Evolutionary conservation across 1,140 invertebrate species (phyloP).

Genomic region (Ptiloglossa arizonensis): DNA sequence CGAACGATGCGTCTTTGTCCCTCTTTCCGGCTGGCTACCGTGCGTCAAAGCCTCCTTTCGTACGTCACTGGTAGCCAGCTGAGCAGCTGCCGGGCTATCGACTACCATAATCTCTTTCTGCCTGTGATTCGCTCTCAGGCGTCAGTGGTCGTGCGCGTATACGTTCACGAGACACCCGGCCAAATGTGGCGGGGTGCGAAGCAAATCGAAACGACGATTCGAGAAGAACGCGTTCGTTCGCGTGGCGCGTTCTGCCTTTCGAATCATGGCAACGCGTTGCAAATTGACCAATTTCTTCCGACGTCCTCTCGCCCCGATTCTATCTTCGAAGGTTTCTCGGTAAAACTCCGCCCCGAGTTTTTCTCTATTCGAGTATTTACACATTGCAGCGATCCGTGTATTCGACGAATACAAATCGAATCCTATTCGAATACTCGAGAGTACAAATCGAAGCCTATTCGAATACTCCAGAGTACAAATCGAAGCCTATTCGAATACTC

Average conservation of each 20-base stretch:
- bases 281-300: neutral
- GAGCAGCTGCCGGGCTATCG: constrained; percentile 35
- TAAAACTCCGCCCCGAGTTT: no score
- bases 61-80: constrained; percentile 52
- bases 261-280: neutral
- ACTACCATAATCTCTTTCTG: constrained; percentile 41
- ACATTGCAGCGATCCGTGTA: no score
- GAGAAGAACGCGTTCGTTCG: constrained; percentile 21
- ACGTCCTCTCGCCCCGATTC: no score
- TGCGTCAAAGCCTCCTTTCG: constrained; percentile 34
- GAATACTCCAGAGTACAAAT: no score
- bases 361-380: no score
- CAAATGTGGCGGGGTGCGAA: constrained; percentile 3
- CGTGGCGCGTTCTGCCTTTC: neutral
- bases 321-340: no score
- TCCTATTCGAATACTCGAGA: no score
- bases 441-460: no score
- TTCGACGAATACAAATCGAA: no score
- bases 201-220: constrained; percentile 38
- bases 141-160: neutral
- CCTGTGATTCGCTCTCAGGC: constrained; percentile 12
- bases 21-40: constrained; percentile 11
- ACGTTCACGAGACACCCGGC: neutral
- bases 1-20: neutral
- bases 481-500: no score